Percentiles rank a stretch among this genome's conserved stretches.
phyloP scores from a whole-genome alignment of 2,888 invertebrate genomes.

The Andrena haemorrhoa region DNA sequence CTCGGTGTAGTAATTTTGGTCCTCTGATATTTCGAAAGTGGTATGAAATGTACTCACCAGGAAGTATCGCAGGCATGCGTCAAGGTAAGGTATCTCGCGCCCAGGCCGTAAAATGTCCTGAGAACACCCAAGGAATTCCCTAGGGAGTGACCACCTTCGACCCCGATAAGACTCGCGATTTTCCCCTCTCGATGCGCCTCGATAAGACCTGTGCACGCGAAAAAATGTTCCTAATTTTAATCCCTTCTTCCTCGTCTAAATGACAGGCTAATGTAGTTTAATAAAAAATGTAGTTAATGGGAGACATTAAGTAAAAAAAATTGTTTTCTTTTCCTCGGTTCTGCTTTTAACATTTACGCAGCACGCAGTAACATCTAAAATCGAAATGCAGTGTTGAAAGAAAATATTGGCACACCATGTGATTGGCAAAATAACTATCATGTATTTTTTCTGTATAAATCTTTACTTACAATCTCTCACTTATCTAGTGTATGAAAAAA shows the following conservation, averaged over 20 bases:
- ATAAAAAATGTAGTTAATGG: too few species aligned
- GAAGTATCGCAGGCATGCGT: constrained; percentile 97
- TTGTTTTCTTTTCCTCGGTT: too few species aligned
- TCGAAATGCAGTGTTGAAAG: too few species aligned
- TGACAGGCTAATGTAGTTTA: neutral
- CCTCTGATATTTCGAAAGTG: constrained; percentile 72
- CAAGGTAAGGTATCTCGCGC: constrained; percentile 95
- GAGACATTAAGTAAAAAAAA: too few species aligned
- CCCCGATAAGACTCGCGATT: constrained; percentile 95
- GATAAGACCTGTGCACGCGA: constrained; percentile 88
- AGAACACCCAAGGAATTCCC: constrained; percentile 95
- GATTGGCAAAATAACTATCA: too few species aligned
- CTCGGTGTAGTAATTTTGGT: constrained; percentile 1
- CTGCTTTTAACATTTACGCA: too few species aligned
- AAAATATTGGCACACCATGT: neutral
- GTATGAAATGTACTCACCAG: constrained; percentile 87
- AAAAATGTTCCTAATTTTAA: neutral
- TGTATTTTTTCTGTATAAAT: too few species aligned
- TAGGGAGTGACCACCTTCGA: constrained; percentile 96
- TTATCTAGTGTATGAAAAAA: too few species aligned
- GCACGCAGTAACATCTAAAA: too few species aligned
- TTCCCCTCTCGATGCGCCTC: constrained; percentile 90
- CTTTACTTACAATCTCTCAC: too few species aligned
- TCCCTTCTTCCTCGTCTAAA: neutral
- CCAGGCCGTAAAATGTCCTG: constrained; percentile 95